phyloP scores from a whole-genome alignment of 2,888 invertebrate species.

The Rotaria socialis region DNA sequence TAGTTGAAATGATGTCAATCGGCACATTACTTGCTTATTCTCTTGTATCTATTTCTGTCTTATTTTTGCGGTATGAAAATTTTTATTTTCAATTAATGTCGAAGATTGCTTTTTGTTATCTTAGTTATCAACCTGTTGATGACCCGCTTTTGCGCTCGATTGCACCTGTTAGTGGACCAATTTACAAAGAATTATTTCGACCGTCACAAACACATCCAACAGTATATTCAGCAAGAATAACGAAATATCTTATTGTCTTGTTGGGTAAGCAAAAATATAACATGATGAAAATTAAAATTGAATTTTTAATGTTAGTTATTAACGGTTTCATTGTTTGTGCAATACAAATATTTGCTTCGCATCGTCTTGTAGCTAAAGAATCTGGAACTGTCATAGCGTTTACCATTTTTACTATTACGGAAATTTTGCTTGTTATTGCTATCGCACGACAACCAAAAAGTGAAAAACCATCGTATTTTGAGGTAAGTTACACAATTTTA shows the following conservation, averaged over 20 bases:
- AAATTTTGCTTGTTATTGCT: not conserved
- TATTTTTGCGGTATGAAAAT: conserved; percentile 54
- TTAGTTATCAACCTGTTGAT: conserved; percentile 8
- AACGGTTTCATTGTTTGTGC: conserved; percentile 3
- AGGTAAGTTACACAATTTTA: not conserved
- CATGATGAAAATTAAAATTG: not conserved
- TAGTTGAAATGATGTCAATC: conserved; percentile 59
- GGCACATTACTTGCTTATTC: conserved; percentile 58
- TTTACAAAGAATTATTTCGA: conserved; percentile 10
- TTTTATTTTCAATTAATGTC: not conserved
- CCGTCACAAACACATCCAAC: conserved; percentile 35
- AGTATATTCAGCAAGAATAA: not conserved
- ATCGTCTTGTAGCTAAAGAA: not conserved
- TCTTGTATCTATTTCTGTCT: conserved; percentile 56
- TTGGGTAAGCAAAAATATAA: not conserved
- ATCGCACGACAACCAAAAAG: not conserved
- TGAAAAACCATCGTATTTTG: not conserved
- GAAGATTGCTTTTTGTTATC: not conserved
- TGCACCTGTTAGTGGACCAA: not conserved
- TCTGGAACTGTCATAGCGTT: not conserved
- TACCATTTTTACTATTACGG: not conserved
- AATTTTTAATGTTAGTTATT: not conserved
- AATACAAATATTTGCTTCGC: not conserved
- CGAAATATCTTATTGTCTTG: not conserved
- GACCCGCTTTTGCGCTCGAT: not conserved